Evolutionary conservation across 2,113 vertebrate genomes (phyloP).

Genomic region (Sprattus sprattus): DNA sequence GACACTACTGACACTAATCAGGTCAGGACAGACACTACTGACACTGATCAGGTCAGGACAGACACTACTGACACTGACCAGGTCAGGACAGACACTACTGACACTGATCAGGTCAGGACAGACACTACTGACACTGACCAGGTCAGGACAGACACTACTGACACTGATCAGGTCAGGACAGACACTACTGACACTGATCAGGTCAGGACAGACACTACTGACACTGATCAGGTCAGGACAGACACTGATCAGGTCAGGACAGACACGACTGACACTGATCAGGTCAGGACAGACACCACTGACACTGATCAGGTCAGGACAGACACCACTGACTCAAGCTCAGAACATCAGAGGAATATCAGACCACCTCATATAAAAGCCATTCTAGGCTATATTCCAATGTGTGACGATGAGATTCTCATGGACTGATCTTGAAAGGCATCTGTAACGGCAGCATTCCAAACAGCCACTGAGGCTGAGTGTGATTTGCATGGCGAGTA

Average conservation of each 20-base stretch:
- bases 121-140: too few relatives aligned
- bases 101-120: too few relatives aligned
- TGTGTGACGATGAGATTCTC: background rate
- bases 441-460: constrained; percentile 58
- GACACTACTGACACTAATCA: background rate
- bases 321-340: background rate
- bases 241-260: too few relatives aligned
- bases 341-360: background rate
- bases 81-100: too few relatives aligned
- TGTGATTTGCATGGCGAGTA: constrained; percentile 60
- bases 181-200: background rate
- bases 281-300: too few relatives aligned
- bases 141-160: too few relatives aligned
- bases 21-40: background rate
- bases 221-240: too few relatives aligned
- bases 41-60: background rate
- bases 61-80: too few relatives aligned
- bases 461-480: constrained; percentile 50
- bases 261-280: too few relatives aligned
- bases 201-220: background rate
- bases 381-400: background rate
- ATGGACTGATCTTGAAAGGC: constrained; percentile 42
- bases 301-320: background rate
- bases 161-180: background rate
- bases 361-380: background rate